Evolutionary conservation across 2,888 invertebrate species (phyloP).

Genomic region (Lamellibrachia satsuma): DNA sequence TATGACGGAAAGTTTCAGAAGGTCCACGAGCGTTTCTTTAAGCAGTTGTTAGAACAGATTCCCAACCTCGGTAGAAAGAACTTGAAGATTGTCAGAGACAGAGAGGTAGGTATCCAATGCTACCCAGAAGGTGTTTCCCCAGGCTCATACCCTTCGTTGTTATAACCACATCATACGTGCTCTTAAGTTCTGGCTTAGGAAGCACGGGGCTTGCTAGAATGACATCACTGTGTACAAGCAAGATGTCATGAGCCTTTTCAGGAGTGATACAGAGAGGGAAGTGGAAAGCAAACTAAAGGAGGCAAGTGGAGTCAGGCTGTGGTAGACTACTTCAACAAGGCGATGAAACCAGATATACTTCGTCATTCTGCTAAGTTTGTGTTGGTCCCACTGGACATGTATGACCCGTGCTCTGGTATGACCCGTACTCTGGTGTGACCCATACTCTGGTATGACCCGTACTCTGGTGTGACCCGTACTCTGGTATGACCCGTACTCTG

Average conservation of each 20-base stretch:
- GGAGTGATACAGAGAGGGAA: neutral
- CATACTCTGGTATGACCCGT: no score
- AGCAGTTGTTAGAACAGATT: neutral
- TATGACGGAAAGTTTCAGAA: conserved; percentile 20
- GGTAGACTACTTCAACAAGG: no score
- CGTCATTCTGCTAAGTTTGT: no score
- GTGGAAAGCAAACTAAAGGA: no score
- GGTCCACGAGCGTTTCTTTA: conserved; percentile 17
- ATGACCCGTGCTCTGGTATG: no score
- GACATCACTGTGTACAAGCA: neutral
- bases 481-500: no score
- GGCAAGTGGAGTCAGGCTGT: no score
- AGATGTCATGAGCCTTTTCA: neutral
- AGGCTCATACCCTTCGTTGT: conserved; percentile 1
- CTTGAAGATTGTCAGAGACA: neutral
- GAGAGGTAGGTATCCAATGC: conserved; percentile 8
- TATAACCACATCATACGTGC: conserved; percentile 13
- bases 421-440: no score
- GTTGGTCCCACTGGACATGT: no score
- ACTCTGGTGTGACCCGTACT: no score
- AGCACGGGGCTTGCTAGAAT: neutral
- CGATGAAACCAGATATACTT: no score
- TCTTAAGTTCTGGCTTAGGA: neutral
- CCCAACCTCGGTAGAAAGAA: neutral
- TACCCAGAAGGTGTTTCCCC: neutral